Evolutionary conservation across 2,113 vertebrate species (phyloP), one percentile per base, ranked within the genome.

Genomic region (Hemicordylus capensis): DNA sequence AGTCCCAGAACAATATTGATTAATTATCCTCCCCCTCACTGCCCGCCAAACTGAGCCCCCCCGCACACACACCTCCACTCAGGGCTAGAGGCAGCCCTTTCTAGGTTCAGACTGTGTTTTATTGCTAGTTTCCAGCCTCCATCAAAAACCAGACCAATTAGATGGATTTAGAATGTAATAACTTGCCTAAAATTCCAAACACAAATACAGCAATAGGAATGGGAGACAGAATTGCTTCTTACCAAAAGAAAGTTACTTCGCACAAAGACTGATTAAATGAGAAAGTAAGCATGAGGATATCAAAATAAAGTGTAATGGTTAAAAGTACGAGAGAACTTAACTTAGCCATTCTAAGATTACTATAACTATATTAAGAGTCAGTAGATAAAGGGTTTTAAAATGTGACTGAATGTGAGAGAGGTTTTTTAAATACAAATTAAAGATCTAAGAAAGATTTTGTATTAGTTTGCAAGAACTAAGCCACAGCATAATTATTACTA

Each of bases 331-430:
- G 12, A 77, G 78, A 44, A 63, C 72, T 83, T 64, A 83, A 28
- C 28, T 24, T 10, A 37, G 74, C n/a, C n/a, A 83, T 58, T 67
- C 61, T 51, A 77, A 84, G 74, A 69, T 77, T 76, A 84, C 26
- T 76, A 39, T 19, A 54, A 69, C 51, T 34, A 24, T 77, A 69
- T 34, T 5, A 58, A 63, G 2, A 34, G 20, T 31, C 28, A 69
- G 37, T 37, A 83, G 22, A 34, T 70, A 28, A 34, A n/a, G 15
- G 9, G 34, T 12, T 85, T 78, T n/a, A 70, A 76, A 58, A 70
- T 46, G 14, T 63, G 51, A 78, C 39, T 85, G 69, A 67, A 67
- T 58, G 58, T n/a, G 83, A 44, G 19, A 83, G n/a, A 39, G 11
- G 37, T 4, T 63, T 77, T 84, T 54, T 58, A 48, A 69, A 67